Evolutionary conservation across 1,140 invertebrate species (phyloP).

Genomic region (Trinorchestia longiramus): DNA sequence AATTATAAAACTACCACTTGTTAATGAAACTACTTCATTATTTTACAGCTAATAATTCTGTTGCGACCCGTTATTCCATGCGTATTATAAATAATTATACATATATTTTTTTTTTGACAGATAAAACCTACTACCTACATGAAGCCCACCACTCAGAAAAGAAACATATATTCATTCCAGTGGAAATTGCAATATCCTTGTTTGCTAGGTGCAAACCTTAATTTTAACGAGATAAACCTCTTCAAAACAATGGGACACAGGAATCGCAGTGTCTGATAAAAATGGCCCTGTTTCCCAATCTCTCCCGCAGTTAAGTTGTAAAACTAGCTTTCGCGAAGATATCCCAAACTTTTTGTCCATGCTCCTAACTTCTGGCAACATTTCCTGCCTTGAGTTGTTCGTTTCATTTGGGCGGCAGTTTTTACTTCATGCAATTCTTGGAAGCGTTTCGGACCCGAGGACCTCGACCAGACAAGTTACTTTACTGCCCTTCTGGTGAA

Average conservation of each 20-base stretch:
- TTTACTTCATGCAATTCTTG: neutral
- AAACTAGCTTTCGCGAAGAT: neutral
- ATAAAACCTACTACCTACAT: neutral
- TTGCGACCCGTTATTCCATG: too few species aligned
- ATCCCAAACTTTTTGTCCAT: neutral
- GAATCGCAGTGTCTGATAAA: neutral
- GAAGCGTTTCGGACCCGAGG: slow-evolving; percentile 12
- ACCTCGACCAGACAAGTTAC: neutral
- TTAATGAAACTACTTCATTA: neutral
- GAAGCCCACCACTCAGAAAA: neutral
- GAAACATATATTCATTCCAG: neutral
- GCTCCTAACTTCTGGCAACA: neutral
- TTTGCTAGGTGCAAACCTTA: neutral
- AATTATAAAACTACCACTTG: too few species aligned
- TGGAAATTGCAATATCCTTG: neutral
- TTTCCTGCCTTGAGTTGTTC: slow-evolving; percentile 10
- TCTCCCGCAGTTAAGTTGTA: neutral
- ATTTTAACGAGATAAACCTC: neutral
- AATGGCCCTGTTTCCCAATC: neutral
- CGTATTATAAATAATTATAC: neutral
- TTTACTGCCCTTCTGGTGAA: slow-evolving; percentile 11
- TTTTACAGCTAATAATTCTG: neutral
- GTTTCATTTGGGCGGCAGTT: slow-evolving; percentile 11
- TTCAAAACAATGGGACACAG: neutral
- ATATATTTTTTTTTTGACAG: neutral